Evolutionary conservation across 2,888 invertebrate genomes (phyloP).

Genomic region (Drosophila longiperda): DNA sequence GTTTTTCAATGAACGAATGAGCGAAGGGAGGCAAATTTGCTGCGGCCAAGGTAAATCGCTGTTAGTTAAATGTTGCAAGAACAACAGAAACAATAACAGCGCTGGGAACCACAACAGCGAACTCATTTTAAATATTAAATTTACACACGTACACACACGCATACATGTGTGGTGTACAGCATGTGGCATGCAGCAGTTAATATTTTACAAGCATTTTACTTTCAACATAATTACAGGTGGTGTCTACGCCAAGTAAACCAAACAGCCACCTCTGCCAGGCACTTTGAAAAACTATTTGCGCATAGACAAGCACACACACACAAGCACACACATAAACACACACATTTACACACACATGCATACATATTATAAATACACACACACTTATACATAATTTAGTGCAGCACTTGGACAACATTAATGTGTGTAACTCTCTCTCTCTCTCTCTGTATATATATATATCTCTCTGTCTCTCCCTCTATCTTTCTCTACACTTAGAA

Average conservation of each 20-base stretch:
- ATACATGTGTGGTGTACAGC: constrained; percentile 38
- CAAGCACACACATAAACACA: constrained; percentile 17
- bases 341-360: constrained; percentile 51
- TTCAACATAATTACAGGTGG: constrained; percentile 78
- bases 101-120: constrained; percentile 22
- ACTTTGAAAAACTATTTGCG: constrained; percentile 77
- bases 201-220: constrained; percentile 77
- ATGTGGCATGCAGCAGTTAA: constrained; percentile 74
- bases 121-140: constrained; percentile 68
- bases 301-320: constrained; percentile 42
- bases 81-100: constrained; percentile 18
- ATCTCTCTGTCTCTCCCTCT: not conserved
- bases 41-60: constrained; percentile 50
- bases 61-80: constrained; percentile 60
- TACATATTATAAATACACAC: constrained; percentile 30
- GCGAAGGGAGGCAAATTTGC: constrained; percentile 36
- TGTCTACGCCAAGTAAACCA: constrained; percentile 57
- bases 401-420: constrained; percentile 78
- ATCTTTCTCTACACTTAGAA: not conserved
- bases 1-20: constrained; percentile 60
- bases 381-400: constrained; percentile 72
- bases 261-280: constrained; percentile 40
- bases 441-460: not conserved
- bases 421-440: constrained; percentile 43
- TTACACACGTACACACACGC: constrained; percentile 15